Conservation (phyloP, 2,113 vertebrate genomes). For the Procavia capensis region DNA sequence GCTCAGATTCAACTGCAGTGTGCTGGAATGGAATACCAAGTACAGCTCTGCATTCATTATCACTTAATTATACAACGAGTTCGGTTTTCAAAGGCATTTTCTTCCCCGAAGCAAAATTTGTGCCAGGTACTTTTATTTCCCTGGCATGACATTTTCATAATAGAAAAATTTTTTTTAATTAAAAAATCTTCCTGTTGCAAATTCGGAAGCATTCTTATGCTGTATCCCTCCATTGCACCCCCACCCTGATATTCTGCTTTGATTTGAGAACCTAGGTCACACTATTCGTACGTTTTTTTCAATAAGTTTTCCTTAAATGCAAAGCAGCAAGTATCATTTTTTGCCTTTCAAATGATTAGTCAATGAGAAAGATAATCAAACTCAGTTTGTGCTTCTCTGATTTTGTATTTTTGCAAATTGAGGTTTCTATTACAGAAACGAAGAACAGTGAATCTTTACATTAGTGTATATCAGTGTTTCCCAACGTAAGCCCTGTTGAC, state of each 20-base stretch:
- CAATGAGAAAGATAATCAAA: conserved; percentile 14
- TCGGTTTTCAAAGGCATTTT: conserved; percentile 74
- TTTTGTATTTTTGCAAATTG: conserved; percentile 47
- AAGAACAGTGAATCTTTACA: not conserved
- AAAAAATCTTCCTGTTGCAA: not conserved
- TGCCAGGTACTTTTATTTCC: conserved; percentile 83
- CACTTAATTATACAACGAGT: conserved; percentile 83
- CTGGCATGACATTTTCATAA: conserved; percentile 76
- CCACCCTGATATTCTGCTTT: not conserved
- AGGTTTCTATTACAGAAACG: not conserved
- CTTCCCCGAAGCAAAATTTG: conserved; percentile 69
- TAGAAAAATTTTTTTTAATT: not conserved
- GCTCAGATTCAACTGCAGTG: conserved; percentile 61
- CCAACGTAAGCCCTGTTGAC: not conserved
- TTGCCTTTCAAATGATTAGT: conserved; percentile 51
- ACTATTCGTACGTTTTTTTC: not conserved
- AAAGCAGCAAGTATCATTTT: conserved; percentile 52
- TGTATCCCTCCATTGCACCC: not conserved
- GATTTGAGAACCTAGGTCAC: not conserved
- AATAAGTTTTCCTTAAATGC: not conserved
- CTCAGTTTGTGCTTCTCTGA: not conserved
- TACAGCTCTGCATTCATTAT: conserved; percentile 79
- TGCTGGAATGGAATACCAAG: conserved; percentile 84
- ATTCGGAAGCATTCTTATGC: not conserved
- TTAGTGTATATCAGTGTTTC: not conserved